A percentile compares a stretch with the other conserved stretches of the same genome.
Conservation (phyloP, 1,140 invertebrate species). For the Catajapyx aquilonaris region DNA sequence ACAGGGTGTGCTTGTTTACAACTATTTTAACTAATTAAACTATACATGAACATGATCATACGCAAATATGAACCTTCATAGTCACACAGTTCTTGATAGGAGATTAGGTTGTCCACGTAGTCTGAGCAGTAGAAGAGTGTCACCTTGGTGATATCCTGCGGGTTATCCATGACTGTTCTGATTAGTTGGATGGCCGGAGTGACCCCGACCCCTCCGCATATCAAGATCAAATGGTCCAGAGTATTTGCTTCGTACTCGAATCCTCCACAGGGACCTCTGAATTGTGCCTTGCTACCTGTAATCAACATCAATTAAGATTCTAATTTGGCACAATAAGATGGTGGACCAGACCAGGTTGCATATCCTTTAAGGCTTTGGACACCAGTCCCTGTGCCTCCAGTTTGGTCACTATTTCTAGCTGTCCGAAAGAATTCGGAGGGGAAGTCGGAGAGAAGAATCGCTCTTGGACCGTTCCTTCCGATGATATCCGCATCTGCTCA, state of each 20-base stretch:
- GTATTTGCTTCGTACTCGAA: constrained; percentile 4
- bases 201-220: constrained; percentile 11
- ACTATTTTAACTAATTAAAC: too few species aligned
- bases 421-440: background rate
- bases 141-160: background rate
- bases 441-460: background rate
- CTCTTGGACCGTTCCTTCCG: background rate
- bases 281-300: constrained; percentile 1
- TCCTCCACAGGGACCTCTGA: constrained; percentile 9
- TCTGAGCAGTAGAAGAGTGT: background rate
- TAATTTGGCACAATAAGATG: background rate
- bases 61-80: too few species aligned
- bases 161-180: background rate
- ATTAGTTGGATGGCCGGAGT: constrained; percentile 12
- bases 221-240: constrained; percentile 5
- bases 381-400: background rate
- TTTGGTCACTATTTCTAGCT: background rate
- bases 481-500: background rate
- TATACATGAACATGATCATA: too few species aligned
- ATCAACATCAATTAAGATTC: background rate
- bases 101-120: background rate
- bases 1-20: too few species aligned
- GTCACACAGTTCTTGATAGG: background rate
- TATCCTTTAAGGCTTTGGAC: background rate
- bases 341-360: background rate